phyloP scores from a whole-genome alignment of 2,113 vertebrate species.

The Melospiza melodia region DNA sequence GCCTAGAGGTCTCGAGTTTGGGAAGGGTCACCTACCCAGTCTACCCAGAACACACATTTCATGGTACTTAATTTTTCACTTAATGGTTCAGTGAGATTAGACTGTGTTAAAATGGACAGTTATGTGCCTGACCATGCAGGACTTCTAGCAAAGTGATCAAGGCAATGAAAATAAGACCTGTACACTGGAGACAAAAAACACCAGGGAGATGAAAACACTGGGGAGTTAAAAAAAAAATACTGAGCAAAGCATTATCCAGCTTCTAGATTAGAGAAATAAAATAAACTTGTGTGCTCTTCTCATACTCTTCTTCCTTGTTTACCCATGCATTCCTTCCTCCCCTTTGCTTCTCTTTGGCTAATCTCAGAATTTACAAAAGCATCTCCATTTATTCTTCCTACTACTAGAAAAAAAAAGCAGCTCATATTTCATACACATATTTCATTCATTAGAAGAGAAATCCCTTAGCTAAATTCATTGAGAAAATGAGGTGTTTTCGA shows the following conservation, averaged over 20 bases:
- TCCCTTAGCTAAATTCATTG: not conserved
- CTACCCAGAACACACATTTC: not conserved
- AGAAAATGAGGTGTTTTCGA: not conserved
- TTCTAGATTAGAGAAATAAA: not conserved
- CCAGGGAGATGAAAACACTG: not conserved
- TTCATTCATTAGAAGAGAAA: not conserved
- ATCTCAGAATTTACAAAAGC: not conserved
- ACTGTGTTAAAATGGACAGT: not conserved
- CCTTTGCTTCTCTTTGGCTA: not conserved
- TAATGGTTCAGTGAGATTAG: not conserved
- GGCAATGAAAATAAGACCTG: not conserved
- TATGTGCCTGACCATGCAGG: not conserved
- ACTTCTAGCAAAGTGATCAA: not conserved
- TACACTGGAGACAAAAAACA: not conserved
- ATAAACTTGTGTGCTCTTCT: not conserved
- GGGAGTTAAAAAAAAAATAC: not conserved
- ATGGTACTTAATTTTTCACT: not conserved
- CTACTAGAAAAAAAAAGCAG: not conserved
- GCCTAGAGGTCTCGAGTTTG: not conserved
- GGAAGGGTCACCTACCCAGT: not conserved
- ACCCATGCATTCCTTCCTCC: not conserved
- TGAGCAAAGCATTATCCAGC: not conserved
- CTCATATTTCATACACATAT: not conserved
- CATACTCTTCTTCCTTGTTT: not conserved
- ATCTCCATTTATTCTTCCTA: not conserved